Evolutionary conservation across 1,140 invertebrate genomes (phyloP).

Genomic region (Sitodiplosis mosellana): DNA sequence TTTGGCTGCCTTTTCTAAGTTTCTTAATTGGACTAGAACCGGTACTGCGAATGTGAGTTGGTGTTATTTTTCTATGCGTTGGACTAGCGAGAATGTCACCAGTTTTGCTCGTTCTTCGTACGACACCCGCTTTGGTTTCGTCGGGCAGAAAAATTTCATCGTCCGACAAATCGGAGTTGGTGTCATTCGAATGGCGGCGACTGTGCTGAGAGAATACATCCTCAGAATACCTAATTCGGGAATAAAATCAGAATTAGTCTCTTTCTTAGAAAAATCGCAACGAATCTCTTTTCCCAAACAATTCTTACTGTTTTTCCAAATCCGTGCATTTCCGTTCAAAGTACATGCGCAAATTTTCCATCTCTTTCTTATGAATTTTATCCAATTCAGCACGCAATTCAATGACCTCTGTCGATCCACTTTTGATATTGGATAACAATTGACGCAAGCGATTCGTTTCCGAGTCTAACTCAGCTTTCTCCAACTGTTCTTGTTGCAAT

Average conservation of each 20-base stretch:
- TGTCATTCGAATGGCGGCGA: constrained; percentile 16
- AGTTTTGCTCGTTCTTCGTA: constrained; percentile 16
- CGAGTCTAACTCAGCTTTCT: constrained; percentile 7
- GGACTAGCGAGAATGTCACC: constrained; percentile 19
- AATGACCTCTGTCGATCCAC: constrained; percentile 29
- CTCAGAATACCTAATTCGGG: constrained; percentile 35
- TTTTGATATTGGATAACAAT: constrained; percentile 28
- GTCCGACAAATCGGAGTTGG: constrained; percentile 15
- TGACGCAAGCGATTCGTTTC: constrained; percentile 28
- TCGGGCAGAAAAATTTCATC: constrained; percentile 8
- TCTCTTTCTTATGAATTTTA: constrained; percentile 43
- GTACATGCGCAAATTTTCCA: constrained; percentile 56
- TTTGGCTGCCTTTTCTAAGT: too few relatives aligned
- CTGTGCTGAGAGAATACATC: constrained; percentile 50
- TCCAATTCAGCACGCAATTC: constrained; percentile 35
- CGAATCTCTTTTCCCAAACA: too few relatives aligned
- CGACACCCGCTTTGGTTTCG: constrained; percentile 5
- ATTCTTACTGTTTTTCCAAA: constrained; percentile 47
- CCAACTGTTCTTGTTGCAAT: background rate
- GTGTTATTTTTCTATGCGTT: constrained; percentile 20
- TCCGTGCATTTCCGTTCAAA: constrained; percentile 59
- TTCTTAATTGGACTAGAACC: too few relatives aligned
- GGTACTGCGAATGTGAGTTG: constrained; percentile 5
- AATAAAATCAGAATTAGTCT: too few relatives aligned
- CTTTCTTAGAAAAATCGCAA: too few relatives aligned